Evolutionary conservation across 2,113 vertebrate genomes (phyloP).

Genomic region (Porphyrio hochstetteri): DNA sequence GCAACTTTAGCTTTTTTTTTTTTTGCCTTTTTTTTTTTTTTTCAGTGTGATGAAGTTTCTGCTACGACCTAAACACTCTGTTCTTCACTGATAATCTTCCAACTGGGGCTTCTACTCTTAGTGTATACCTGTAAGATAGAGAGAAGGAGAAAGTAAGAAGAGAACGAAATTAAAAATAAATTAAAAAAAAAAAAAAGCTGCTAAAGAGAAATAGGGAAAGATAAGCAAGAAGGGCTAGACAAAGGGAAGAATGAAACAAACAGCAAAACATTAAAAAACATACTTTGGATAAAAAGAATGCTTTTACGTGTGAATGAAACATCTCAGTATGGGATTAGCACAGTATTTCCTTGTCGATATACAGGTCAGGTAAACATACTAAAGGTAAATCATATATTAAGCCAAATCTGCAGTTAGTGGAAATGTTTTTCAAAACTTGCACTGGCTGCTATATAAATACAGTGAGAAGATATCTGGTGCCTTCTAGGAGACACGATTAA

Average conservation of each 20-base stretch:
- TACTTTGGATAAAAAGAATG: background rate
- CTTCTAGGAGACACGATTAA: constrained; percentile 54
- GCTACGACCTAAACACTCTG: constrained; percentile 5
- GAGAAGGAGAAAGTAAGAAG: constrained; percentile 13
- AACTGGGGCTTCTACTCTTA: constrained; percentile 35
- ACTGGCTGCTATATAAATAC: constrained; percentile 69
- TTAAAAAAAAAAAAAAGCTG: background rate
- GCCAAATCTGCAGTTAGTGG: background rate
- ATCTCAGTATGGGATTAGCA: background rate
- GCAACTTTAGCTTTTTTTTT: background rate
- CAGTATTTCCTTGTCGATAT: background rate
- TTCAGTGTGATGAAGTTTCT: constrained; percentile 26
- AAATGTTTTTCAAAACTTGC: constrained; percentile 67
- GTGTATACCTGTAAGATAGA: constrained; percentile 46
- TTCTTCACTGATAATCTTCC: constrained; percentile 50
- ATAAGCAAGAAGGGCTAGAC: background rate
- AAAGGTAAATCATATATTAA: background rate
- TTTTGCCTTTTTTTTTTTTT: background rate
- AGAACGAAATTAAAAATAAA: background rate
- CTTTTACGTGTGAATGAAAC: background rate
- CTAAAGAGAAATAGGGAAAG: background rate
- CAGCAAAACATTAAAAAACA: background rate
- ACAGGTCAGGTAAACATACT: background rate
- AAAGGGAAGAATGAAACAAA: background rate
- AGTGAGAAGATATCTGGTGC: constrained; percentile 72